These are phyloP conservation scores for Misgurnus anguillicaudatus DNA, from an alignment of 2,113 vertebrate genomes.

Conservation along the genomic window DNA sequence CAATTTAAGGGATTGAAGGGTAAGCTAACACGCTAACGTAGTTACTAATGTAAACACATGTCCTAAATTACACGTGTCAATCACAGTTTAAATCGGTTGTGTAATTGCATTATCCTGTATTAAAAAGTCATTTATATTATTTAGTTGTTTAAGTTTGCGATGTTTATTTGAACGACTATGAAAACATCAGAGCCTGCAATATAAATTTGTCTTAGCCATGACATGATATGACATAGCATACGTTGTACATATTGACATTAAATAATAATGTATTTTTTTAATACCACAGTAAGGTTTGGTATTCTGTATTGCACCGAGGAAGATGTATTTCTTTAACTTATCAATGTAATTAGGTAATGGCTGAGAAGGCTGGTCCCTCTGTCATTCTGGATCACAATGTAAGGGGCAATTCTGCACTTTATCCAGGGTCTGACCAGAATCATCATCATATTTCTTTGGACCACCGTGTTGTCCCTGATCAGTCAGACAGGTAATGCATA, in stretches of 20 bases:
- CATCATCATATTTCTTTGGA: conserved; percentile 2
- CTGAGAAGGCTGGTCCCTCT: conserved; percentile 17
- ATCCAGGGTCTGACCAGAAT: neutral
- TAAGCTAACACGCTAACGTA: no score
- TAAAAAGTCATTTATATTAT: no score
- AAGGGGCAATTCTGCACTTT: neutral
- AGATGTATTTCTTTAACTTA: neutral
- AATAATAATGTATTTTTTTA: neutral
- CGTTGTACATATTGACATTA: neutral
- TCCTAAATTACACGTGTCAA: neutral
- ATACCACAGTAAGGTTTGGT: no score
- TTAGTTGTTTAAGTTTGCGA: no score
- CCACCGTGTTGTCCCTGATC: conserved; percentile 13
- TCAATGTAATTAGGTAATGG: conserved; percentile 29
- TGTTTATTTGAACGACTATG: neutral
- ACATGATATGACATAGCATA: neutral
- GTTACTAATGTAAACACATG: no score
- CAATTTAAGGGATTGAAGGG: neutral
- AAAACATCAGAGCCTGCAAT: no score
- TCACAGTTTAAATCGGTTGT: neutral
- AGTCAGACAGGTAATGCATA: conserved; percentile 24
- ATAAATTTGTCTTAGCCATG: neutral
- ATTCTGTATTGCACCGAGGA: neutral
- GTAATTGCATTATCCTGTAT: neutral
- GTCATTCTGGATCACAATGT: conserved; percentile 19